Evolutionary conservation across 2,888 invertebrate genomes (phyloP).

Genomic region (Aphidoletes aphidimyza): DNA sequence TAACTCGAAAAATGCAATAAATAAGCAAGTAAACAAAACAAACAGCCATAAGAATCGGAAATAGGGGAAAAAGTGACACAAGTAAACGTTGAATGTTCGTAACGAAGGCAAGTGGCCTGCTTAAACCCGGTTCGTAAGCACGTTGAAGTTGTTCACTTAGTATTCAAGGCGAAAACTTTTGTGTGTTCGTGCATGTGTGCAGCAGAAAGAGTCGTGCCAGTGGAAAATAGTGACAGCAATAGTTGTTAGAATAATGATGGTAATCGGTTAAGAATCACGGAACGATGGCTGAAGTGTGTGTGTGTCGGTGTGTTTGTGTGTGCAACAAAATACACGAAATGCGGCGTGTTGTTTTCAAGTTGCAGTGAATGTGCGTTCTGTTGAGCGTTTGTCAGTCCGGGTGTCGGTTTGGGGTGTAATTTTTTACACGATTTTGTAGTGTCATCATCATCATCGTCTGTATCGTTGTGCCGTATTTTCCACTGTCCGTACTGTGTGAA

Average conservation of each 20-base stretch:
- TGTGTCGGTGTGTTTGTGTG: too few species aligned
- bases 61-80: constrained; percentile 6
- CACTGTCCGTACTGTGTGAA: neutral
- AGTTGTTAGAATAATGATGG: constrained; percentile 40
- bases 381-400: neutral
- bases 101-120: neutral
- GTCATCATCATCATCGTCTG: neutral
- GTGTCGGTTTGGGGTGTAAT: neutral
- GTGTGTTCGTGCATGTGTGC: constrained; percentile 22
- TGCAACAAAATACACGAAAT: neutral
- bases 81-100: neutral
- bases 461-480: neutral
- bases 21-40: constrained; percentile 44
- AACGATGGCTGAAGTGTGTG: neutral
- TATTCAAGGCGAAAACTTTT: constrained; percentile 36
- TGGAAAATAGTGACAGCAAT: constrained; percentile 50
- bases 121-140: neutral
- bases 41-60: neutral
- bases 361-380: constrained; percentile 15
- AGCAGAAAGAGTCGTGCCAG: constrained; percentile 10
- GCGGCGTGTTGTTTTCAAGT: neutral
- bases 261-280: constrained; percentile 10
- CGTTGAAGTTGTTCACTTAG: neutral
- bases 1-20: constrained; percentile 13
- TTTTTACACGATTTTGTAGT: constrained; percentile 41